Evolutionary conservation across 2,797 vertebrate genomes (phyloP).

Genomic region (Rhynchonycteris naso): DNA sequence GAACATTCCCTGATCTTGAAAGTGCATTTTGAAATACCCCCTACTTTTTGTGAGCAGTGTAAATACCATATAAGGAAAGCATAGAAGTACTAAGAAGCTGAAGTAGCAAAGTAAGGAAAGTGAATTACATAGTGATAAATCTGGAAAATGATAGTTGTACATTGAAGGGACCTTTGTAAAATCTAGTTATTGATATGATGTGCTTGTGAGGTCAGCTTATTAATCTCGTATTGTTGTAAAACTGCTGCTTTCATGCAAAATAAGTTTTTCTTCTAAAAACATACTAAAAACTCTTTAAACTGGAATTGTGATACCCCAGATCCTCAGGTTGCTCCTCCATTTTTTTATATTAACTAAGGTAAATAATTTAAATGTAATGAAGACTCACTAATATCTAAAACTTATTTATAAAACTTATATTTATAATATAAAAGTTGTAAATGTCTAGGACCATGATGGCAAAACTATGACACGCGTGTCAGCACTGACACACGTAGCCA

Average conservation of each 20-base stretch:
- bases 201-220: neutral
- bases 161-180: constrained; percentile 13
- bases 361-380: constrained; percentile 16
- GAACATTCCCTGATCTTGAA: too few species aligned
- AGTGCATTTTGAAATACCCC: too few species aligned
- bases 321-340: neutral
- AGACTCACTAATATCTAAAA: neutral
- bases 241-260: constrained; percentile 1
- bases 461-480: too few species aligned
- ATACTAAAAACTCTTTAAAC: constrained; percentile 16
- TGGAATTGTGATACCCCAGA: neutral
- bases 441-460: neutral
- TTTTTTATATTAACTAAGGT: constrained; percentile 1
- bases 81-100: constrained; percentile 39
- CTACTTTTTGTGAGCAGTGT: neutral
- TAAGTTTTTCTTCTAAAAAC: constrained; percentile 19
- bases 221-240: neutral
- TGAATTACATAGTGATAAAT: constrained; percentile 50
- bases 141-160: constrained; percentile 9
- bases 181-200: neutral
- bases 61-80: constrained; percentile 61
- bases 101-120: constrained; percentile 35
- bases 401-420: neutral
- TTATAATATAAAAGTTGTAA: constrained; percentile 8
- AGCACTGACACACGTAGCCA: too few species aligned